Evolutionary conservation across 1,140 invertebrate genomes (phyloP).

Genomic region (Teleogryllus occipitalis): DNA sequence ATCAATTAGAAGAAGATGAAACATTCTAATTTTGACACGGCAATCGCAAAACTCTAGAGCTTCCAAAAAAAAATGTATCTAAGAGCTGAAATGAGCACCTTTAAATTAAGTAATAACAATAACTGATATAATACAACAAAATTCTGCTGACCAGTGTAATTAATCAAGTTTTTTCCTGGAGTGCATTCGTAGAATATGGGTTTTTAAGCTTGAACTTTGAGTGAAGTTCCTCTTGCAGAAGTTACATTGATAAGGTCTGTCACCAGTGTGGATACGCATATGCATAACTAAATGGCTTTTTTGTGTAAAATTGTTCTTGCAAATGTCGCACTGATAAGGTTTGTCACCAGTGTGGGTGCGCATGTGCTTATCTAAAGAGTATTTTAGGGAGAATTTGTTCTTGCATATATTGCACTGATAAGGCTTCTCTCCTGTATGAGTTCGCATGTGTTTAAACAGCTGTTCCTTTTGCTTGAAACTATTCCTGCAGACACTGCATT

Average conservation of each 20-base stretch:
- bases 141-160: too few species aligned
- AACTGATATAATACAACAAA: too few species aligned
- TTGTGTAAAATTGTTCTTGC: slow-evolving; percentile 55
- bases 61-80: too few species aligned
- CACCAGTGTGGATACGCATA: slow-evolving; percentile 59
- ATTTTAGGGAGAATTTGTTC: slow-evolving; percentile 39
- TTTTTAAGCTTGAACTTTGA: not conserved
- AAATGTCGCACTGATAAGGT: slow-evolving; percentile 58
- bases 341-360: slow-evolving; percentile 60
- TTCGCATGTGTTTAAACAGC: slow-evolving; percentile 1
- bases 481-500: slow-evolving; percentile 39
- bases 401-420: slow-evolving; percentile 36
- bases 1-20: too few species aligned
- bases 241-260: slow-evolving; percentile 61
- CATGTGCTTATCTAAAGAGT: slow-evolving; percentile 57
- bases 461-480: slow-evolving; percentile 45
- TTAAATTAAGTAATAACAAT: too few species aligned
- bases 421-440: slow-evolving; percentile 35
- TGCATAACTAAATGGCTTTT: slow-evolving; percentile 61
- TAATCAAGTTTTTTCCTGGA: too few species aligned
- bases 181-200: not conserved
- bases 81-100: too few species aligned
- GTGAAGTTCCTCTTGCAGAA: slow-evolving; percentile 33
- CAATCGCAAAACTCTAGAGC: too few species aligned
- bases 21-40: too few species aligned